phyloP scores from a whole-genome alignment of 2,888 invertebrate genomes.

The Periphyllus acericola region DNA sequence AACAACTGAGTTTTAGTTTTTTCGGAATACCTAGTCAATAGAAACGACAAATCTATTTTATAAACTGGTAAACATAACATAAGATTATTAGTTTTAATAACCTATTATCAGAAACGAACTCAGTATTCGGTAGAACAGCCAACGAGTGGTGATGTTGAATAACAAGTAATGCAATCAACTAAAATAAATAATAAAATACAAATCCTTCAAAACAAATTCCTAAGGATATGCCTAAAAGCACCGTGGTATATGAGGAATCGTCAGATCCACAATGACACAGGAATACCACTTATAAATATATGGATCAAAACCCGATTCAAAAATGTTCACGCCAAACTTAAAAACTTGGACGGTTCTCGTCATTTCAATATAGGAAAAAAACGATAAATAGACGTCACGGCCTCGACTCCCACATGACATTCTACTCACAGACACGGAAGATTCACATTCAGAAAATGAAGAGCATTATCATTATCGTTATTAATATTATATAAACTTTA shows the following conservation, averaged over 20 bases:
- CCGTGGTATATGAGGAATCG: background rate
- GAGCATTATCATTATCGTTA: background rate
- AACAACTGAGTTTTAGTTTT: no score
- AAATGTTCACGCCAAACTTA: background rate
- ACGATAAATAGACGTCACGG: background rate
- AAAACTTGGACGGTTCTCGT: background rate
- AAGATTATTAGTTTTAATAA: no score
- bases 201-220: background rate
- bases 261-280: background rate
- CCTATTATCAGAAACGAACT: no score
- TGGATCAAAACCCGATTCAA: background rate
- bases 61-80: no score
- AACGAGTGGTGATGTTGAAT: no score
- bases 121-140: no score
- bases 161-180: no score
- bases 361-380: background rate
- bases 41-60: no score
- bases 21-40: no score
- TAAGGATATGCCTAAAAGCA: conserved; percentile 9
- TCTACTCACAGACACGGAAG: background rate
- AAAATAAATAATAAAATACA: conserved; percentile 1
- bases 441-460: background rate
- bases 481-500: no score
- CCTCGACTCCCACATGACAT: background rate
- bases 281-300: background rate